Evolutionary conservation across 2,113 vertebrate species (phyloP).

Genomic region (Camarhynchus parvulus): DNA sequence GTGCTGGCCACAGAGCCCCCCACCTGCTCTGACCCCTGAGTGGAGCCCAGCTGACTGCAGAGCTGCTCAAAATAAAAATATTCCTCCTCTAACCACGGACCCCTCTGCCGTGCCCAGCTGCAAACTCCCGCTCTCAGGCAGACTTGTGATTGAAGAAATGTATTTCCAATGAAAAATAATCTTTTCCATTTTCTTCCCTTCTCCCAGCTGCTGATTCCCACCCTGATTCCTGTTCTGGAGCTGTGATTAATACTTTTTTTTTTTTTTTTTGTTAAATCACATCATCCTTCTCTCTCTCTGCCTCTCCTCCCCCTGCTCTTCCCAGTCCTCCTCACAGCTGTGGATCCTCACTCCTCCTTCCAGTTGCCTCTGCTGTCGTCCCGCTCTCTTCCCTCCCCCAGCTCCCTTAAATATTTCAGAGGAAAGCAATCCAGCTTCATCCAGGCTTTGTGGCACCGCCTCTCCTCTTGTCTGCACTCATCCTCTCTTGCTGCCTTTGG

Average conservation of each 20-base stretch:
- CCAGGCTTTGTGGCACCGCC: not conserved
- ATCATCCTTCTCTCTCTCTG: conserved; percentile 46
- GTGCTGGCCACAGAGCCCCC: not conserved
- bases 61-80: not conserved
- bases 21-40: not conserved
- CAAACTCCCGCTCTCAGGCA: not conserved
- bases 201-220: conserved; percentile 75
- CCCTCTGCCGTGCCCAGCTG: conserved; percentile 58
- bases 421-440: conserved; percentile 31
- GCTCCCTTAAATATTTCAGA: conserved; percentile 49
- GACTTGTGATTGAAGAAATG: conserved; percentile 56
- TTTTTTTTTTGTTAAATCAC: not conserved
- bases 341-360: conserved; percentile 43
- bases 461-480: not conserved
- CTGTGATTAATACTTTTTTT: conserved; percentile 51
- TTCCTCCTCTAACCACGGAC: not conserved
- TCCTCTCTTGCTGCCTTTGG: not conserved
- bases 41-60: not conserved
- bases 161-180: conserved; percentile 68
- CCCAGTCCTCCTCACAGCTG: conserved; percentile 64
- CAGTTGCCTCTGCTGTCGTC: not conserved
- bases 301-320: conserved; percentile 9
- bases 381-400: not conserved
- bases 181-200: conserved; percentile 63
- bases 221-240: conserved; percentile 58